Evolutionary conservation across 1,140 invertebrate genomes (phyloP).

Genomic region (Sinella curviseta): DNA sequence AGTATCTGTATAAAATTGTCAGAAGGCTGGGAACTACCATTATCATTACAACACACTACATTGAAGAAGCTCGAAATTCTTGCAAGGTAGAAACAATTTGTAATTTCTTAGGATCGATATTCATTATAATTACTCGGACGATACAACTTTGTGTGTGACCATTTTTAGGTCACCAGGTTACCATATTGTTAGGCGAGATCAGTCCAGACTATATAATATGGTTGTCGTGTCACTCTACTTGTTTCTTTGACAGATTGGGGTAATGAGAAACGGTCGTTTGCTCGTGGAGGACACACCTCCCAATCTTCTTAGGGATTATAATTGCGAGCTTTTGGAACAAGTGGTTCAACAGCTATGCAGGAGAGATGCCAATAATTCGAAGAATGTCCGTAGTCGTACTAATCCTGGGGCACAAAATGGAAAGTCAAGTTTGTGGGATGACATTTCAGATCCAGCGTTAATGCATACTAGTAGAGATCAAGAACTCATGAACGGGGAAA

Average conservation of each 20-base stretch:
- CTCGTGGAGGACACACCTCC: constrained; percentile 89
- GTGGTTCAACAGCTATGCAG: constrained; percentile 91
- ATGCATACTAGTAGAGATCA: too few relatives aligned
- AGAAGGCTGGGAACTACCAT: constrained; percentile 61
- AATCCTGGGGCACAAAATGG: too few relatives aligned
- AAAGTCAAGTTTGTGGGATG: too few relatives aligned
- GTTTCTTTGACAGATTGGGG: constrained; percentile 70
- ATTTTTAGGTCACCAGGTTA: too few relatives aligned
- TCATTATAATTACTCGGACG: background rate
- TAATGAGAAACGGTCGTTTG: constrained; percentile 88
- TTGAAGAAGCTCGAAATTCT: constrained; percentile 86
- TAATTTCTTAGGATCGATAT: background rate
- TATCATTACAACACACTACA: constrained; percentile 92
- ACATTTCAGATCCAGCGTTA: too few relatives aligned
- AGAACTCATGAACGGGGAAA: too few relatives aligned
- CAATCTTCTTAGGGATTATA: constrained; percentile 76
- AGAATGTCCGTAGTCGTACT: too few relatives aligned
- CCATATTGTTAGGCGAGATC: too few relatives aligned
- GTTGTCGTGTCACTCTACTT: background rate
- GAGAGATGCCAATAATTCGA: constrained; percentile 56
- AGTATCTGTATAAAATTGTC: constrained; percentile 59
- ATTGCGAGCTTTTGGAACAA: constrained; percentile 82
- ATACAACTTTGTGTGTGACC: too few relatives aligned
- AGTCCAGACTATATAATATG: too few relatives aligned
- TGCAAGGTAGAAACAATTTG: constrained; percentile 65